These are phyloP conservation scores for Sycophila texana DNA, from an alignment of 2,888 invertebrate species.

Conservation along the genomic window DNA sequence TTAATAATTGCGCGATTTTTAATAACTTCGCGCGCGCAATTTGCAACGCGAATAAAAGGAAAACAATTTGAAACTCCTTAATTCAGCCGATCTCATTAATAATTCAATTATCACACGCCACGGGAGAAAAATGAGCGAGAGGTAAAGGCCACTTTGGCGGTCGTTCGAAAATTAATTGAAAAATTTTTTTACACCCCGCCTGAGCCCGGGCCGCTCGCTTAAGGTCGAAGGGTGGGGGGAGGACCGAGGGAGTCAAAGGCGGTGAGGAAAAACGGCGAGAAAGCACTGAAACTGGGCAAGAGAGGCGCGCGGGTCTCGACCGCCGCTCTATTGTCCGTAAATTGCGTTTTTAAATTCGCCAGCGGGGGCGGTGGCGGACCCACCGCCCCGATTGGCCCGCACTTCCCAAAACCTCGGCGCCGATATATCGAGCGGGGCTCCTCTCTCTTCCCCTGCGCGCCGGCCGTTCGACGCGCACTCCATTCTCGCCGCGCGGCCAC, in stretches of 20 bases:
- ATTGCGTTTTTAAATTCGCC: conserved; percentile 73
- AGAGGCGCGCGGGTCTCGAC: conserved; percentile 63
- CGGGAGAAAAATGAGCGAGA: conserved; percentile 11
- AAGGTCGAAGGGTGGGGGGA: conserved; percentile 14
- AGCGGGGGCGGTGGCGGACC: conserved; percentile 61
- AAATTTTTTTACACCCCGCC: conserved; percentile 41
- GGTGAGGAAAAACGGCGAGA: conserved; percentile 25
- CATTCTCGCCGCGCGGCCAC: conserved; percentile 17
- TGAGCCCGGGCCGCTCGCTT: not conserved
- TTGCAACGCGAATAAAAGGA: not conserved
- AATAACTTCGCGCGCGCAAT: not conserved
- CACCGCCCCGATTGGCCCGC: conserved; percentile 51
- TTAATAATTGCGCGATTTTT: too few relatives aligned
- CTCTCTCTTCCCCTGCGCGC: not conserved
- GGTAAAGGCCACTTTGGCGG: not conserved
- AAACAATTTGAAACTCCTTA: not conserved
- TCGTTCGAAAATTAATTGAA: conserved; percentile 51
- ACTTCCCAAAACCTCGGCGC: conserved; percentile 61
- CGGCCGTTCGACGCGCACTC: not conserved
- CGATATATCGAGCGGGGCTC: conserved; percentile 43
- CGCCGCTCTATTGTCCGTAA: conserved; percentile 71
- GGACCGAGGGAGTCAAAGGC: conserved; percentile 8
- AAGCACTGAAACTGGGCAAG: conserved; percentile 5
- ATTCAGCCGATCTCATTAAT: not conserved
- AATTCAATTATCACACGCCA: not conserved